A percentile compares a stretch with the other conserved stretches of the same genome.
phyloP scores from a whole-genome alignment of 2,797 vertebrate species.

The Tolypeutes matacus region DNA sequence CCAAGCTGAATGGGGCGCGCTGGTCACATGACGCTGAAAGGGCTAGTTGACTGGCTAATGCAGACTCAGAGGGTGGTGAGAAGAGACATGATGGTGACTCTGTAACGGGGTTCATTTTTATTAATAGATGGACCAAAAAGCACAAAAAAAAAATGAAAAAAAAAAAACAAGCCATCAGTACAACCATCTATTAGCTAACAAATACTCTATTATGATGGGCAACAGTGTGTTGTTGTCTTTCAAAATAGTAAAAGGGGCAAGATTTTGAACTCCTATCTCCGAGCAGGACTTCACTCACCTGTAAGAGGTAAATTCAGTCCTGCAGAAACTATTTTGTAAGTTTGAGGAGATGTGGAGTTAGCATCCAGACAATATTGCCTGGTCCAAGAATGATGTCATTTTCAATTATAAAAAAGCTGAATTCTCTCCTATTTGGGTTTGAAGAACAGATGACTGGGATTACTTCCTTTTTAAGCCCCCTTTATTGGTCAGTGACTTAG shows the following conservation, averaged over 20 bases:
- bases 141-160: constrained; percentile 94
- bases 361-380: constrained; percentile 85
- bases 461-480: constrained; percentile 76
- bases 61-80: constrained; percentile 99
- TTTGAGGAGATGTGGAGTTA: constrained; percentile 84
- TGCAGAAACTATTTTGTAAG: constrained; percentile 87
- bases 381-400: constrained; percentile 85
- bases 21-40: constrained; percentile 99
- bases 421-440: constrained; percentile 83
- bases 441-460: constrained; percentile 85
- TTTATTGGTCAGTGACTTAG: constrained; percentile 80
- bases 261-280: constrained; percentile 86
- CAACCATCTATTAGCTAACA: constrained; percentile 95
- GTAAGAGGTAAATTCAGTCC: constrained; percentile 89
- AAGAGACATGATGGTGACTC: constrained; percentile 99
- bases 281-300: constrained; percentile 89
- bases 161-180: constrained; percentile 95
- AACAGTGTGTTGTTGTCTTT: constrained; percentile 86
- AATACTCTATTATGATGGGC: constrained; percentile 88
- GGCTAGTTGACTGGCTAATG: constrained; percentile 99
- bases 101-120: constrained; percentile 99
- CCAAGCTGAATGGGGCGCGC: constrained; percentile 99
- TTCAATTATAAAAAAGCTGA: constrained; percentile 84
- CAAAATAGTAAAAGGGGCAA: constrained; percentile 88
- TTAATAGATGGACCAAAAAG: constrained; percentile 99